Evolutionary conservation across 2,113 vertebrate species (phyloP).

Genomic region (Perognathus longimembris): DNA sequence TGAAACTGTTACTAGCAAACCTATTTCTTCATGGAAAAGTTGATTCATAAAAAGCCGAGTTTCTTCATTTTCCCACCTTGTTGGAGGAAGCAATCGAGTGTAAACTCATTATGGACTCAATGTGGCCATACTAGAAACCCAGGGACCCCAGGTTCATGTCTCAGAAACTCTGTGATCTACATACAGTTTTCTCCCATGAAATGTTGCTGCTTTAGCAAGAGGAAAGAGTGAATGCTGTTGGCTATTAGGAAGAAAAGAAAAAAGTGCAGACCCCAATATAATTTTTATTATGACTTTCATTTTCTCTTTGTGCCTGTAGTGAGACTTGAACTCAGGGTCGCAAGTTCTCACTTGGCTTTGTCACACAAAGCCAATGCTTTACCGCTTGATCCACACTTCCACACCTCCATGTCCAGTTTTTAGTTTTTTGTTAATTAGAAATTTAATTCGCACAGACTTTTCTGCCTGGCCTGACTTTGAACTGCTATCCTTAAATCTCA

Average conservation of each 20-base stretch:
- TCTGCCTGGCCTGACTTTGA: no score
- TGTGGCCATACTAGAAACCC: no score
- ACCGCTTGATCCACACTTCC: no score
- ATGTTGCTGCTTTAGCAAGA: not conserved
- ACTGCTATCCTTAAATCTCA: no score
- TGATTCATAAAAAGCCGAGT: not conserved
- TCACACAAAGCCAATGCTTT: no score
- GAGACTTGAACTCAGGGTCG: no score
- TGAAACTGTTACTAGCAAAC: not conserved
- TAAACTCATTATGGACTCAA: not conserved
- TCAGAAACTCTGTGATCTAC: not conserved
- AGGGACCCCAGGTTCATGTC: no score
- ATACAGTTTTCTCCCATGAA: not conserved
- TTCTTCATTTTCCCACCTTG: not conserved
- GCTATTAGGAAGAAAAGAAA: not conserved
- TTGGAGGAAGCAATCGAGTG: not conserved
- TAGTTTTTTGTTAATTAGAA: no score
- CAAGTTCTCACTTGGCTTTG: no score
- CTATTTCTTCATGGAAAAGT: conserved; percentile 1
- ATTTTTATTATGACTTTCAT: not conserved
- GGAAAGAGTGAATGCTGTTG: not conserved
- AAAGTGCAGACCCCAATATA: not conserved
- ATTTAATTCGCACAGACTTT: no score
- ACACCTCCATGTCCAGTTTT: no score
- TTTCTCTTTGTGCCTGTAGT: not conserved